A percentile compares a stretch with the other conserved stretches of the same genome.
Conservation (phyloP, 2,113 vertebrate species). For the Xiphias gladius region DNA sequence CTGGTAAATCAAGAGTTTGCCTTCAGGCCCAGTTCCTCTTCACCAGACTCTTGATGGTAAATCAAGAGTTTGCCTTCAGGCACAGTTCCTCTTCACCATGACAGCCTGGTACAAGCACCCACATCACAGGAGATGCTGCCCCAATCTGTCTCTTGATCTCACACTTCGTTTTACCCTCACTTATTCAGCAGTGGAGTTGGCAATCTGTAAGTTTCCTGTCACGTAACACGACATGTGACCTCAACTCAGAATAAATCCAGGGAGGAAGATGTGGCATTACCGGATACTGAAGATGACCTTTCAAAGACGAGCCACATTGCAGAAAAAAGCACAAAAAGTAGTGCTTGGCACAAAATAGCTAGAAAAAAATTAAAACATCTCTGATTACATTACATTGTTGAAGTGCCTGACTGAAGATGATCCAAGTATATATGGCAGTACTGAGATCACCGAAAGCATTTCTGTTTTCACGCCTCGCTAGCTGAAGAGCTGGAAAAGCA, state of each 20-base stretch:
- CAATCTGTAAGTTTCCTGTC: background rate
- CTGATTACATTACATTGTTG: background rate
- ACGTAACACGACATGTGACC: background rate
- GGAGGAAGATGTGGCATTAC: background rate
- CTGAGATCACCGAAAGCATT: background rate
- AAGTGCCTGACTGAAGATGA: background rate
- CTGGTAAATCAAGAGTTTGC: slow-evolving; percentile 11
- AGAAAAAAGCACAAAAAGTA: background rate
- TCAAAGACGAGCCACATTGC: background rate
- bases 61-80: too few relatives aligned
- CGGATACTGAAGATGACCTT: background rate
- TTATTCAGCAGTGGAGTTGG: background rate
- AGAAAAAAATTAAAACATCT: background rate
- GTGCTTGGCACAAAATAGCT: background rate
- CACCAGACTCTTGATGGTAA: too few relatives aligned
- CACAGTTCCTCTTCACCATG: slow-evolving; percentile 1
- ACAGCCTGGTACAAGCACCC: background rate
- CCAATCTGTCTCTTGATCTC: background rate
- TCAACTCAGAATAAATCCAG: background rate
- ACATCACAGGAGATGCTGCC: background rate
- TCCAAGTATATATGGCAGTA: background rate
- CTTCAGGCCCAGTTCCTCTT: background rate
- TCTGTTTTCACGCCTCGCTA: slow-evolving; percentile 6
- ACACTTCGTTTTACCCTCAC: background rate
- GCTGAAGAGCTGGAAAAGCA: background rate